Conservation (phyloP, 2,113 vertebrate genomes). For the Cricetomys ansorgei region DNA sequence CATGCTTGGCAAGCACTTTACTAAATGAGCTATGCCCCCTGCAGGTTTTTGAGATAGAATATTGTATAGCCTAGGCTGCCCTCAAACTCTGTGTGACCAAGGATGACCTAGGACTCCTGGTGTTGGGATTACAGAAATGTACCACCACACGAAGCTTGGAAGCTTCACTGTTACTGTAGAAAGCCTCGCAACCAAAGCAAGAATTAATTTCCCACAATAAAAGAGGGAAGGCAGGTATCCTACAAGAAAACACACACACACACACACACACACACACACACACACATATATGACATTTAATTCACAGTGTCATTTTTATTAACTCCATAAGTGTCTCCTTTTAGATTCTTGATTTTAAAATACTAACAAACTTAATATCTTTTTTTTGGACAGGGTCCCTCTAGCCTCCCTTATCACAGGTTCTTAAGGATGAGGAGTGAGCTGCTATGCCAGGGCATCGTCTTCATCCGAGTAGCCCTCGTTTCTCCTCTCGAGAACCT, state of each 20-base stretch:
- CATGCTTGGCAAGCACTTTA: background rate
- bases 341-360: conserved; percentile 28
- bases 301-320: conserved; percentile 21
- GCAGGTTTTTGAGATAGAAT: background rate
- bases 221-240: background rate
- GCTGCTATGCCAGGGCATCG: background rate
- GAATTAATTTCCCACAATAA: background rate
- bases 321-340: conserved; percentile 29
- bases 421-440: conserved; percentile 18
- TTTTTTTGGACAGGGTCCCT: background rate
- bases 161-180: background rate
- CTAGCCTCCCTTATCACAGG: background rate
- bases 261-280: too few relatives aligned
- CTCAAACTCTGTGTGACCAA: background rate
- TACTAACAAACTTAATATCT: background rate
- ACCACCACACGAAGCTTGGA: background rate
- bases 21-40: background rate
- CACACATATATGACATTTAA: too few relatives aligned
- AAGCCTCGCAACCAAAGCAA: background rate
- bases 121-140: background rate
- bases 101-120: background rate
- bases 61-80: background rate
- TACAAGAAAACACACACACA: background rate
- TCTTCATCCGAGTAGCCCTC: background rate
- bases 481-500: background rate